Conservation (phyloP, 2,113 vertebrate species). For the Ciconia boyciana region DNA sequence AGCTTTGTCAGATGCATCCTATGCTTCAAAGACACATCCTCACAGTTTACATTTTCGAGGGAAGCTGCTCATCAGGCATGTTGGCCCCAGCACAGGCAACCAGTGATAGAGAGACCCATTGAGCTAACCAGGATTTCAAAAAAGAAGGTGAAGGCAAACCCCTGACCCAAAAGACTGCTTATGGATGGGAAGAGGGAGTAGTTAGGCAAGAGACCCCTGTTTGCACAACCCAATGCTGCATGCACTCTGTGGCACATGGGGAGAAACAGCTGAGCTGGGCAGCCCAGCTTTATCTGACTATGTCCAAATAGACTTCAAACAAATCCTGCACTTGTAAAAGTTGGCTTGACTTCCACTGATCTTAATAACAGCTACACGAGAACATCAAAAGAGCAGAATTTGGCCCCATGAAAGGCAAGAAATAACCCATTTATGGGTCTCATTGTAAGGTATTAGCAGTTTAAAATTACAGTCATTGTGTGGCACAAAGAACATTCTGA, state of each 20-base stretch:
- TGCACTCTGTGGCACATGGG: not conserved
- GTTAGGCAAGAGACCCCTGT: not conserved
- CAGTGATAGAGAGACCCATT: not conserved
- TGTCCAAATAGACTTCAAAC: not conserved
- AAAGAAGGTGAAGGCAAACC: not conserved
- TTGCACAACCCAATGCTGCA: not conserved
- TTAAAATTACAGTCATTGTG: conserved; percentile 65
- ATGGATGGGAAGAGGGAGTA: not conserved
- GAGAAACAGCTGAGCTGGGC: not conserved
- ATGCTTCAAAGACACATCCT: not conserved
- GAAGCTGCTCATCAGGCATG: not conserved
- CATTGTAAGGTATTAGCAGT: conserved; percentile 58
- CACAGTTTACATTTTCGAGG: not conserved
- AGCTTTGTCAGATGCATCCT: not conserved
- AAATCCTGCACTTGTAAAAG: not conserved
- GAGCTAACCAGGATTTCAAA: not conserved
- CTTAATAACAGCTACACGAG: not conserved
- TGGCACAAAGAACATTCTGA: conserved; percentile 53
- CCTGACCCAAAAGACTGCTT: not conserved
- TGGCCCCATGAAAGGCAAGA: conserved; percentile 35
- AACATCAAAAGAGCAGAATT: conserved; percentile 47
- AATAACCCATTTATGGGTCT: conserved; percentile 45
- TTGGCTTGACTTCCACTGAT: not conserved
- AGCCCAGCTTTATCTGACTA: not conserved
- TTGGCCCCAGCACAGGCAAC: not conserved